A percentile compares a stretch with the other conserved stretches of the same genome.
These are phyloP conservation scores for Tanytarsus gracilentus DNA, from an alignment of 2,888 invertebrate species.

Conservation along the genomic window DNA sequence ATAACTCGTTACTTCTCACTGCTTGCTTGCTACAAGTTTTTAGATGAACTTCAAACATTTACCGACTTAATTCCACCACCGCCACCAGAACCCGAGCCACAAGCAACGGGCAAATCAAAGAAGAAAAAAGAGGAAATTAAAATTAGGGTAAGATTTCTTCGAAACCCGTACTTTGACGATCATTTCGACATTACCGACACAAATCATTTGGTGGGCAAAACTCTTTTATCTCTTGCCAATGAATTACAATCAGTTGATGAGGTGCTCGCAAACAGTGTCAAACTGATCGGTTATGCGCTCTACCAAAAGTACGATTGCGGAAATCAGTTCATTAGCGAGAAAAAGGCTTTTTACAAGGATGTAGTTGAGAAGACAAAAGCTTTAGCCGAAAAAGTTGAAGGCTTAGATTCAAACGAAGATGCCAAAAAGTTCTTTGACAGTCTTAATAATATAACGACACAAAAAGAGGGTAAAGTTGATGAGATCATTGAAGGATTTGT, in stretches of 20 bases:
- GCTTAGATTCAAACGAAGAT: constrained; percentile 40
- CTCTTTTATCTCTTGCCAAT: constrained; percentile 45
- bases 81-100: constrained; percentile 38
- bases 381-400: constrained; percentile 38
- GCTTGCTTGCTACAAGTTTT: constrained; percentile 65
- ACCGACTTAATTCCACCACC: constrained; percentile 30
- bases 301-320: constrained; percentile 57
- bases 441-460: constrained; percentile 31
- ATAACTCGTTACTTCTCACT: constrained; percentile 59
- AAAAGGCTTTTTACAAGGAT: constrained; percentile 43
- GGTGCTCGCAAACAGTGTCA: constrained; percentile 47
- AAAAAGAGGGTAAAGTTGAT: constrained; percentile 35
- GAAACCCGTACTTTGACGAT: constrained; percentile 78
- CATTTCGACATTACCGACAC: constrained; percentile 78
- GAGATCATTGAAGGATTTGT: constrained; percentile 35
- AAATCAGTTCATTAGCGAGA: constrained; percentile 36
- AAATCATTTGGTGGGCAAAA: constrained; percentile 69
- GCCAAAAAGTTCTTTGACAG: constrained; percentile 32
- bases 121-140: constrained; percentile 45
- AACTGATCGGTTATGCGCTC: constrained; percentile 56
- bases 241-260: constrained; percentile 30
- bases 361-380: constrained; percentile 40
- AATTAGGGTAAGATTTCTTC: constrained; percentile 66
- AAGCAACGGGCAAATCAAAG: constrained; percentile 42
- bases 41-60: constrained; percentile 44